Base-by-base conservation (phyloP, 2,113 vertebrate species). In the Tor tambroides region DNA sequence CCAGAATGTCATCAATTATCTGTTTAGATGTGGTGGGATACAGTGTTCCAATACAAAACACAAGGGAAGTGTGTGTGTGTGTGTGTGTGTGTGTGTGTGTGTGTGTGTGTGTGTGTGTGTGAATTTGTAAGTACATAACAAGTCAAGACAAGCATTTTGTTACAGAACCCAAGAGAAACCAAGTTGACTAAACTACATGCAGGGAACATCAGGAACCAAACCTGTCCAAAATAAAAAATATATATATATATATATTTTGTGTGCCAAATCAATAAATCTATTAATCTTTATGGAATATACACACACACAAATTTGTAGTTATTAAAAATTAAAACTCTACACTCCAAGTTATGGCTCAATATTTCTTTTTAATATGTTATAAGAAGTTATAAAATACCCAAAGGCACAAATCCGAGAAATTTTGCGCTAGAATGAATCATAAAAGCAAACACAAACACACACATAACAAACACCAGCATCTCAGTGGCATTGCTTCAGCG, bases 401-500 rank as follows among this genome's bases (percentile, higher is more conserved):
- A 23, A 84, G 35, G 46, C 43, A 54, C 41, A 43, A 10, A 83
- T 71, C 7, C 35, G 23, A 84, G 32, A 74, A 59, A 26, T 43
- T 46, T 23, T 46, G 11, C 14, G 12, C 4, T 43, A 26, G 38
- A 43, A n/a, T 75, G 35, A 74, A 38, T 75, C 38, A 41, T 43
- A 41, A 74, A 72, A 43, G 71, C 28, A 74, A 74, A 56, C 59
- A 28, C 43, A 49, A 28, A 77, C 43, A 77, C 43, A 51, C 74
- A 77, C 75, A 77, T 30, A 51, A 19, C 43, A 28, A 28, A 77
- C 75, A 77, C 75, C 11, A 43, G 12, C 72, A 75, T 26, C 21
- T 41, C 21, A 38, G 35, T 41, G 19, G 30, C 43, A 28, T 30
- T 21, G 54, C 54, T 56, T 21, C n/a, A 30, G 5, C 75, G 6